These are phyloP conservation scores for Danio albolineatus DNA, from an alignment of 2,797 vertebrate genomes.

Conservation along the genomic window DNA sequence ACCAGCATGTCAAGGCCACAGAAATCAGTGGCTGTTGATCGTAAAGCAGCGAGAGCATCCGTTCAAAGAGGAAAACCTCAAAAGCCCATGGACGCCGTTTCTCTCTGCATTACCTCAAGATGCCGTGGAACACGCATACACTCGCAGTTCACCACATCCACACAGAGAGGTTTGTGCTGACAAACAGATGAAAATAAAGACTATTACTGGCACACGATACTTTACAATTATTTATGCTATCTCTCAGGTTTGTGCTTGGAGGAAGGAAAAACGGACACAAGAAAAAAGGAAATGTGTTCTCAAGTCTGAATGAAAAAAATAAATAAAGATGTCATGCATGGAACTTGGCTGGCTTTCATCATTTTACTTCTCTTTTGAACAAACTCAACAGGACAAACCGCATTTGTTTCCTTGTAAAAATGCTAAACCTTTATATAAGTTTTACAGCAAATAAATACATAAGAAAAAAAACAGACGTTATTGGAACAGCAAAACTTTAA, in stretches of 20 bases:
- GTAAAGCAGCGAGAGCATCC: conserved; percentile 53
- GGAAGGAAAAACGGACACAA: not conserved
- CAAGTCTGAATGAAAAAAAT: not conserved
- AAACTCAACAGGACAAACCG: not conserved
- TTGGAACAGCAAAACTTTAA: not conserved
- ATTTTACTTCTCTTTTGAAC: conserved; percentile 15
- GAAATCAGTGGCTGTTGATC: conserved; percentile 43
- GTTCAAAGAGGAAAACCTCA: conserved; percentile 63
- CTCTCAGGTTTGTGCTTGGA: not conserved
- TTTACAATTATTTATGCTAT: not conserved
- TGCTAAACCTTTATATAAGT: not conserved
- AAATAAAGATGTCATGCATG: too few relatives aligned
- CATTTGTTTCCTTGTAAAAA: not conserved
- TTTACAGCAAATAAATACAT: not conserved
- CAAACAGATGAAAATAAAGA: conserved; percentile 8
- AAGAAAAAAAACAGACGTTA: too few relatives aligned
- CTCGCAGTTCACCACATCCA: conserved; percentile 7
- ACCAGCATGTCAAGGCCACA: not conserved
- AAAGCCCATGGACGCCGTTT: conserved; percentile 54
- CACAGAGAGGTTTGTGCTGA: conserved; percentile 22
- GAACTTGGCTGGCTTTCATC: not conserved
- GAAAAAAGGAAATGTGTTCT: not conserved
- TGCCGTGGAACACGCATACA: conserved; percentile 22
- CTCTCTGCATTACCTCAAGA: conserved; percentile 38
- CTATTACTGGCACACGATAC: not conserved